Base-by-base conservation (phyloP, 1,140 invertebrate genomes). In the Trigoniulus corallinus region DNA sequence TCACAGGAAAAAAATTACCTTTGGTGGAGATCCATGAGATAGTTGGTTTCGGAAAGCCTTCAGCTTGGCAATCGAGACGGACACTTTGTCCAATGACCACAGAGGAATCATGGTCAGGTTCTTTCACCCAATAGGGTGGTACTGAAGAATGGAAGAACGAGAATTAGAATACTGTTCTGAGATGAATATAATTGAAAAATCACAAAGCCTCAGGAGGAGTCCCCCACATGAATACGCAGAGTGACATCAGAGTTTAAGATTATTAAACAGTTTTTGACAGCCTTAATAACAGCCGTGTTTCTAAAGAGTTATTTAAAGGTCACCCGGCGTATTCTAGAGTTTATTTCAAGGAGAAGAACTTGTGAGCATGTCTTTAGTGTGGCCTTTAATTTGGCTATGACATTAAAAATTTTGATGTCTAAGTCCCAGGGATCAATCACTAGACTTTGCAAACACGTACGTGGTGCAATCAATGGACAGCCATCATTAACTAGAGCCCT, bases 21-120 rank as follows among this genome's bases (percentile, higher is more conserved):
- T 85, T 82, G 65, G 87, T 85, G 73, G 84, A 85, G 71, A 92
- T 94, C 92, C 92, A 96, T 56, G 84, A 85, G n/a, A 95, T 84
- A 62, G 80, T 77, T 47, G 91, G 91, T 69, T 84, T 84, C 23
- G 91, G 92, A 67, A 92, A 92, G 54, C 92, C 91, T 70, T 91
- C 85, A 61, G 88, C 87, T 76, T 91, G 89, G 69, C 91, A 96
- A 75, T 94, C 87, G 57, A 94, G 79, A 62, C 84, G 80, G 15
- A 91, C 77, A 7, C 66, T 61, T 55, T 84, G 79, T 61, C 86
- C 78, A 1, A 84, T 84, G 2, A 88, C 79, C 2, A 88, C 81
- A 2, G 87, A 86, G 54, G 80, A 85, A 3, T 82, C 76, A 60
- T 95, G 88, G 56, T 78, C 74, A 0, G 92, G 92, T 68, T 93